Evolutionary conservation across 2,113 vertebrate species (phyloP).

Genomic region (Zapornia atra): DNA sequence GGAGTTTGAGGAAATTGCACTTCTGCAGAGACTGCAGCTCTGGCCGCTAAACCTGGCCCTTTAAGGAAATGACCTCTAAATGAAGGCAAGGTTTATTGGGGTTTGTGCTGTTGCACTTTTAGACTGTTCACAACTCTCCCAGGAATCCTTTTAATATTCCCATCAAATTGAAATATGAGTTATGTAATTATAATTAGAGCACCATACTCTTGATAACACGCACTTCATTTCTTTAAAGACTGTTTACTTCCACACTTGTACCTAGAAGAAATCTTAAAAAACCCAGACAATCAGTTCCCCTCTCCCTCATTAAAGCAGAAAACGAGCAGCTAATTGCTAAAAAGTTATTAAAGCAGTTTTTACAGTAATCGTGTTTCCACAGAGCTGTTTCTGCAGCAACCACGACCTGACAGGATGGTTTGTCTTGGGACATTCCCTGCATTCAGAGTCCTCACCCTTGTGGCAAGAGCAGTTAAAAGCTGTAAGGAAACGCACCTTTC

Average conservation of each 20-base stretch:
- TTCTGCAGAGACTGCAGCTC: background rate
- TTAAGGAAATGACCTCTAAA: slow-evolving; percentile 60
- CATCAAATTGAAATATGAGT: slow-evolving; percentile 69
- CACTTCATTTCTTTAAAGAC: background rate
- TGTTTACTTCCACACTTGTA: slow-evolving; percentile 22
- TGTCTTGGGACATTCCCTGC: fast-evolving
- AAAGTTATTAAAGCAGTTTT: background rate
- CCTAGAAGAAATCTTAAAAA: background rate
- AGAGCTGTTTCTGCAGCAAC: background rate
- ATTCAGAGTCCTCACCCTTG: fast-evolving
- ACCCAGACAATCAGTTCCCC: background rate
- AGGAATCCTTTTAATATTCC: slow-evolving; percentile 70
- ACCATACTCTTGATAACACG: slow-evolving; percentile 14
- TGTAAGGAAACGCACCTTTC: fast-evolving
- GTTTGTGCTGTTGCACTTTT: slow-evolving; percentile 43
- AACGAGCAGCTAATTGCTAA: background rate
- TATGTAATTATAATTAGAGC: slow-evolving; percentile 69
- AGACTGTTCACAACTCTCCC: slow-evolving; percentile 47
- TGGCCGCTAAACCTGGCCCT: background rate
- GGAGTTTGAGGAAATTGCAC: background rate
- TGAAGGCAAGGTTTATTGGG: slow-evolving; percentile 18
- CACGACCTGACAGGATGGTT: background rate
- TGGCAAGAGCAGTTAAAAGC: background rate
- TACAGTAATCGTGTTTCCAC: background rate
- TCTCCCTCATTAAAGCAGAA: background rate